phyloP scores from a whole-genome alignment of 2,113 vertebrate species.

The Illadopsis cleaveri region DNA sequence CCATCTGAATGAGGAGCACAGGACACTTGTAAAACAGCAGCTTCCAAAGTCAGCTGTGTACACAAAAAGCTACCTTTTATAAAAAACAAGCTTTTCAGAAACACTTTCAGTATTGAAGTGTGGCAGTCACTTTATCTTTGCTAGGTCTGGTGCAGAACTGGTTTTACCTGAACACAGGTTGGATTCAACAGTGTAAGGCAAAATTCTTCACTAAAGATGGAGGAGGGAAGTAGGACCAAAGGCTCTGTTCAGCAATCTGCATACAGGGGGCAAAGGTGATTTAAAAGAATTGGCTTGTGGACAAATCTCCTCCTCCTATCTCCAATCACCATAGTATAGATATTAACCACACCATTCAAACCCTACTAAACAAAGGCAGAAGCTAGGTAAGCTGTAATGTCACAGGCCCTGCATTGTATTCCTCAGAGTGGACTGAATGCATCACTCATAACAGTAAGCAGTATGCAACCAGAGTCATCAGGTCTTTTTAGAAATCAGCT shows the following conservation, averaged over 20 bases:
- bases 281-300: background rate
- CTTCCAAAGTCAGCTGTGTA: background rate
- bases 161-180: background rate
- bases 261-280: background rate
- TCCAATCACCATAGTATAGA: background rate
- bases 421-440: background rate
- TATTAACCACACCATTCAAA: background rate
- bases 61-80: background rate
- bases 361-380: background rate
- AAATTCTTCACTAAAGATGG: background rate
- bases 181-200: background rate
- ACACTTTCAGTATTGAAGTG: background rate
- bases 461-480: accelerated
- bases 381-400: background rate
- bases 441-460: background rate
- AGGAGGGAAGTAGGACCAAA: background rate
- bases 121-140: background rate
- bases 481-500: background rate
- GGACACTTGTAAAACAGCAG: background rate
- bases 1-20: background rate
- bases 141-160: background rate
- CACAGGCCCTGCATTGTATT: background rate
- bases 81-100: background rate
- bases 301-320: background rate
- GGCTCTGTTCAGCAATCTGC: background rate